Evolutionary conservation across 2,888 invertebrate species (phyloP), one percentile per base, ranked within the genome.

Genomic region (Ochropleura plecta): DNA sequence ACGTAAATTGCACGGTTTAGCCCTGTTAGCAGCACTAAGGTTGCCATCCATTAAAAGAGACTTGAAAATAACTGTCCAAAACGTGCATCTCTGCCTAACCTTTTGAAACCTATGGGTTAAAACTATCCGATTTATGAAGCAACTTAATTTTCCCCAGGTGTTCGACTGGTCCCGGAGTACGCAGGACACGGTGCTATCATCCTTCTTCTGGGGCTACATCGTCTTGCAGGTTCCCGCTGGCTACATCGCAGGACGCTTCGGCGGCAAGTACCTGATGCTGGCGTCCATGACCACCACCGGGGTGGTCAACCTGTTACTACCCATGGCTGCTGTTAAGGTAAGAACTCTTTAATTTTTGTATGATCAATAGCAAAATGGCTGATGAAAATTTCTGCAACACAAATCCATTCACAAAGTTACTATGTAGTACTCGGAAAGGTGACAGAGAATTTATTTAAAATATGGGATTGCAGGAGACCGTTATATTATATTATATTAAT

Each of bases 121-220:
- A 14, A 30, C 7, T 10, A 14, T 30, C 30, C 1, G 3, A 7
- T 57, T 57, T 57, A 59, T 16, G 40, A 40, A 59, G 14, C 8
- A 59, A 9, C 40, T 3, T 40, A 59, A 40, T 16, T 8, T 30
- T 44, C 1, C 14, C 46, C 92, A 97, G 97, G 94, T 95, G 42
- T 96, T 96, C 89, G 92, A 97, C 8, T 98, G 98, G 98, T 92
- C 95, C 69, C 93, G 97, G 30, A 90, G 94, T 14, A 97, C 97
- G 4, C 97, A 97, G 83, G 97, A 97, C 48, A 92, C 97, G 67
- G 97, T 98, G 14, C 93, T 98, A 7, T 98, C 98, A 10, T 98
- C 98, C 0, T 98, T 98, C 93, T 98, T 98, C 94, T 98, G 98
- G 98, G 98, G 98, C 20, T 98, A 98, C 92, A 97, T 98, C 7